Conservation (phyloP, 2,888 invertebrate genomes). For the Lysandra coridon region DNA sequence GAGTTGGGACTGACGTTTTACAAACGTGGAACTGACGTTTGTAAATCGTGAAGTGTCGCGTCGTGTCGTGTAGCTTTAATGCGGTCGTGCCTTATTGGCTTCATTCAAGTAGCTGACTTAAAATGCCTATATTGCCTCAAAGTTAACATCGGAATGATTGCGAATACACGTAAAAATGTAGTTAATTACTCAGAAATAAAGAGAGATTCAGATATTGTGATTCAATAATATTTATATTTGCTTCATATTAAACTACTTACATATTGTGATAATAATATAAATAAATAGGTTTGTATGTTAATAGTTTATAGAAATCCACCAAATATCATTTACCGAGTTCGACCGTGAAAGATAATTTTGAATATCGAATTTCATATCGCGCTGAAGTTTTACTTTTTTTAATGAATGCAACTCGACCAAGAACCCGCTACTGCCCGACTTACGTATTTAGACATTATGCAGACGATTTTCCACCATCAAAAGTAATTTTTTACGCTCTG, state of each 20-base stretch:
- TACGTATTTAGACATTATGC: slow-evolving; percentile 19
- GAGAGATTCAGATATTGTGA: not conserved
- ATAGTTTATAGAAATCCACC: not conserved
- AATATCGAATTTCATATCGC: slow-evolving; percentile 26
- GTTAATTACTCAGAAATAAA: not conserved
- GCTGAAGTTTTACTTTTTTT: slow-evolving; percentile 16
- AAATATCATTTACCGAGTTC: not conserved
- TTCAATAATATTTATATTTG: not conserved
- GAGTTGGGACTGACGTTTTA: no score
- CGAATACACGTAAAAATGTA: no score
- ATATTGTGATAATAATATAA: not conserved
- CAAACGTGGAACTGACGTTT: no score
- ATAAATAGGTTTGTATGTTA: not conserved
- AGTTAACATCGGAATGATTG: no score
- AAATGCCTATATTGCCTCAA: no score
- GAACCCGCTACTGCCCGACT: slow-evolving; percentile 20
- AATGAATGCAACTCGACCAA: slow-evolving; percentile 11
- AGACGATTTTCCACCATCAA: not conserved
- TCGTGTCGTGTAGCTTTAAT: no score
- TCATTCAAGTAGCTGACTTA: no score
- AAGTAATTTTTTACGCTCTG: slow-evolving; percentile 40
- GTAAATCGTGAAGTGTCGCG: no score
- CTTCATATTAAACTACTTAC: not conserved
- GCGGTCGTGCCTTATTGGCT: no score
- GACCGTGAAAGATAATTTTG: not conserved